Conservation (phyloP, 1,140 invertebrate genomes). For the Heterodera schachtii region DNA sequence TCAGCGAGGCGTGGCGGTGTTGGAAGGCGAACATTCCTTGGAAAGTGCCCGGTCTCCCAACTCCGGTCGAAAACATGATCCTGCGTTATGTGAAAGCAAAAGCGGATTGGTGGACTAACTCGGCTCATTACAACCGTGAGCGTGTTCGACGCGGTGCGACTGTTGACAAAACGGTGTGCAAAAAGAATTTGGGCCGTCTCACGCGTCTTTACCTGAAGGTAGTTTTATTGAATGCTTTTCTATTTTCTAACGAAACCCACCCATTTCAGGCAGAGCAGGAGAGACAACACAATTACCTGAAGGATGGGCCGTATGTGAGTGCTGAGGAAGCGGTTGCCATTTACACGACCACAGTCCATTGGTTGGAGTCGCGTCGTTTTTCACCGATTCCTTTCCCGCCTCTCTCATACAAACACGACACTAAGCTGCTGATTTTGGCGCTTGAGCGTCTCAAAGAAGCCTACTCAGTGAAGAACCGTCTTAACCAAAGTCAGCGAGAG, state of each 20-base stretch:
- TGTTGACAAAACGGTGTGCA: constrained; percentile 99
- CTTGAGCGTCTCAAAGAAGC: constrained; percentile 96
- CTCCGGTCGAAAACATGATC: constrained; percentile 99
- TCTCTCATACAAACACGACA: constrained; percentile 98
- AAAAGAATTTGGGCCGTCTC: constrained; percentile 95
- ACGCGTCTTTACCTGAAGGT: constrained; percentile 91
- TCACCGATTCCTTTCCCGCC: constrained; percentile 99
- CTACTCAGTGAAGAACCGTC: constrained; percentile 94
- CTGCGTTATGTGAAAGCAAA: constrained; percentile 99
- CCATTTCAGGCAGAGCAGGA: constrained; percentile 84
- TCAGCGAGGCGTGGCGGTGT: constrained; percentile 98
- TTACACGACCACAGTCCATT: constrained; percentile 98
- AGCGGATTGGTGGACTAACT: constrained; percentile 99
- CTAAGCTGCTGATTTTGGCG: constrained; percentile 93
- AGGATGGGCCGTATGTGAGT: constrained; percentile 96
- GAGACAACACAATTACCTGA: constrained; percentile 97
- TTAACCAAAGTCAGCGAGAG: constrained; percentile 98
- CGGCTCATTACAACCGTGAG: constrained; percentile 98
- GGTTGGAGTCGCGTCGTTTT: constrained; percentile 95
- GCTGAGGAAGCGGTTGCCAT: constrained; percentile 99
- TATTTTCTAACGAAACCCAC: background rate
- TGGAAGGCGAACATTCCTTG: constrained; percentile 99
- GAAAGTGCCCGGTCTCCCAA: constrained; percentile 98
- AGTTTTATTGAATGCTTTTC: background rate
- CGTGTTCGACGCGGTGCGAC: constrained; percentile 73